Evolutionary conservation across 2,888 invertebrate species (phyloP).

Genomic region (Meandrusa payeni): DNA sequence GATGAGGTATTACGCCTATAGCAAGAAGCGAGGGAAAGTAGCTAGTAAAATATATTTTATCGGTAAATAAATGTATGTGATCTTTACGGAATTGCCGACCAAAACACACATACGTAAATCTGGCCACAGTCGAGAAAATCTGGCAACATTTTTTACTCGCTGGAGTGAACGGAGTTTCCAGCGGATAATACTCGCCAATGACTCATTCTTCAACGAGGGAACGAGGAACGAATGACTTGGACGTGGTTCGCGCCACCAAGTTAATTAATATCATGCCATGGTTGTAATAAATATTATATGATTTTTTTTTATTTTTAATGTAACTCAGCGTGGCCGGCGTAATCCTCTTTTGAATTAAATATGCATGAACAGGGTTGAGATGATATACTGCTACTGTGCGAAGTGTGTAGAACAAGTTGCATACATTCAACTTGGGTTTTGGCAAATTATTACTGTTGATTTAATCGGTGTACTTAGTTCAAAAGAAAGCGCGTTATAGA

Average conservation of each 20-base stretch:
- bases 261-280: slow-evolving; percentile 13
- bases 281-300: slow-evolving; percentile 13
- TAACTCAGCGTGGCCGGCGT: background rate
- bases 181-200: slow-evolving; percentile 6
- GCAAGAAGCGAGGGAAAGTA: no score
- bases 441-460: no score
- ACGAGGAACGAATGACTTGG: slow-evolving; percentile 19
- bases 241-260: background rate
- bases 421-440: no score
- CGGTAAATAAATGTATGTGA: no score
- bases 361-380: background rate
- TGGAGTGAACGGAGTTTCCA: slow-evolving; percentile 1
- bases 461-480: no score
- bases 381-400: background rate
- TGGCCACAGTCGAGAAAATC: no score
- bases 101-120: no score
- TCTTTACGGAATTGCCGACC: no score
- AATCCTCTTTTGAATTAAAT: slow-evolving; percentile 3
- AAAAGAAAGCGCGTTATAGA: no score
- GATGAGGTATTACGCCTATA: no score
- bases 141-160: slow-evolving; percentile 9
- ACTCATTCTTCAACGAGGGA: slow-evolving; percentile 19
- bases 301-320: slow-evolving; percentile 3
- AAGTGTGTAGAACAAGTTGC: no score
- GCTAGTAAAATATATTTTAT: no score